Conservation (phyloP, 1,140 invertebrate species). For the Dendroctonus valens region DNA sequence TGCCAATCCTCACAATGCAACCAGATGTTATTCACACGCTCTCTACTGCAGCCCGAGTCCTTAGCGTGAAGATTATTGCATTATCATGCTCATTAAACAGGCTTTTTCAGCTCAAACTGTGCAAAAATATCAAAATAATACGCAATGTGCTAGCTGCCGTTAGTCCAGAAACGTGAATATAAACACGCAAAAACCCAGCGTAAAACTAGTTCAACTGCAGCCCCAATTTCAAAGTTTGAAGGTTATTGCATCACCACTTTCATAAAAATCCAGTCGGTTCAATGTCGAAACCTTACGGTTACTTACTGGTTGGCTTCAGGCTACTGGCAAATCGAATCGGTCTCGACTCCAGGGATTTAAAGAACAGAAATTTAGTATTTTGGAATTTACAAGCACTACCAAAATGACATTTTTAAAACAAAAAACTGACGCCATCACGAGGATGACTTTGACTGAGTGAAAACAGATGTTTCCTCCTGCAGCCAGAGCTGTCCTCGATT, state of each 20-base stretch:
- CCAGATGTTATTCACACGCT: too few species aligned
- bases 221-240: slow-evolving; percentile 5
- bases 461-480: background rate
- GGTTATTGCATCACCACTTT: slow-evolving; percentile 27
- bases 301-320: slow-evolving; percentile 18
- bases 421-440: slow-evolving; percentile 42
- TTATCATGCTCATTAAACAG: too few species aligned
- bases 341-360: slow-evolving; percentile 27
- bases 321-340: slow-evolving; percentile 8
- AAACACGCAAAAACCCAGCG: too few species aligned
- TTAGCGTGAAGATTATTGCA: too few species aligned
- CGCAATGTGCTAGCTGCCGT: too few species aligned
- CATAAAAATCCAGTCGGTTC: slow-evolving; percentile 10
- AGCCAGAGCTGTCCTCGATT: slow-evolving; percentile 10
- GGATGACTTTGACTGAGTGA: slow-evolving; percentile 26
- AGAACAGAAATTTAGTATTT: slow-evolving; percentile 30
- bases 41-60: too few species aligned
- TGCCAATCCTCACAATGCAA: too few species aligned
- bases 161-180: too few species aligned
- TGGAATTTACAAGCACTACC: slow-evolving; percentile 35
- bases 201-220: too few species aligned
- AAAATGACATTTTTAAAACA: slow-evolving; percentile 43
- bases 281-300: slow-evolving; percentile 25
- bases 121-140: too few species aligned
- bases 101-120: too few species aligned